A percentile compares a stretch with the other conserved stretches of the same genome.
phyloP scores from a whole-genome alignment of 2,113 vertebrate species.

The Zosterops japonicus region DNA sequence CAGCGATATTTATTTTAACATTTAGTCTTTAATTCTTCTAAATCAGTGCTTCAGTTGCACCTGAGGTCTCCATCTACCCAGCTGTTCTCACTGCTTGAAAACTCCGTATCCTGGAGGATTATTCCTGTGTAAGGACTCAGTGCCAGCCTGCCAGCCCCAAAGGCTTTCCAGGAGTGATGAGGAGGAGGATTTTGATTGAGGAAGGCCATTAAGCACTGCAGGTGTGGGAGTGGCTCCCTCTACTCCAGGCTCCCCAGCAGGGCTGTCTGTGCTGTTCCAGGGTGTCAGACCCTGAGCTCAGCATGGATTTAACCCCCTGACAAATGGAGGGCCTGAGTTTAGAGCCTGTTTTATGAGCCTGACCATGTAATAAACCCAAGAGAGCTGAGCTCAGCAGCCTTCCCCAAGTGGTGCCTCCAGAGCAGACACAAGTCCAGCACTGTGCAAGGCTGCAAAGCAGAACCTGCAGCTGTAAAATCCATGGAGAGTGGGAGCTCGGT shows the following conservation, averaged over 20 bases:
- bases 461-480: background rate
- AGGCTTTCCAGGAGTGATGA: background rate
- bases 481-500: background rate
- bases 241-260: background rate
- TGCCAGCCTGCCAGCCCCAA: background rate
- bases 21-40: too few relatives aligned
- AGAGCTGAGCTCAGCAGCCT: constrained; percentile 36
- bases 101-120: background rate
- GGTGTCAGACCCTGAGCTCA: background rate
- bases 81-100: background rate
- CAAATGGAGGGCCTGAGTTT: background rate
- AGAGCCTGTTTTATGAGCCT: background rate
- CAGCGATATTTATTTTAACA: too few relatives aligned
- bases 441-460: background rate
- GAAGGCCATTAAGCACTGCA: background rate
- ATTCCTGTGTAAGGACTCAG: fast-evolving
- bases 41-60: too few relatives aligned
- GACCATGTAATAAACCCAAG: background rate
- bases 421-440: background rate
- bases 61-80: background rate
- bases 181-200: background rate
- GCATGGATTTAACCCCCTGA: background rate
- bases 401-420: background rate
- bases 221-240: background rate
- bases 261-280: background rate